Evolutionary conservation across 1,140 invertebrate genomes (phyloP).

Genomic region (Drosophila setifemur): DNA sequence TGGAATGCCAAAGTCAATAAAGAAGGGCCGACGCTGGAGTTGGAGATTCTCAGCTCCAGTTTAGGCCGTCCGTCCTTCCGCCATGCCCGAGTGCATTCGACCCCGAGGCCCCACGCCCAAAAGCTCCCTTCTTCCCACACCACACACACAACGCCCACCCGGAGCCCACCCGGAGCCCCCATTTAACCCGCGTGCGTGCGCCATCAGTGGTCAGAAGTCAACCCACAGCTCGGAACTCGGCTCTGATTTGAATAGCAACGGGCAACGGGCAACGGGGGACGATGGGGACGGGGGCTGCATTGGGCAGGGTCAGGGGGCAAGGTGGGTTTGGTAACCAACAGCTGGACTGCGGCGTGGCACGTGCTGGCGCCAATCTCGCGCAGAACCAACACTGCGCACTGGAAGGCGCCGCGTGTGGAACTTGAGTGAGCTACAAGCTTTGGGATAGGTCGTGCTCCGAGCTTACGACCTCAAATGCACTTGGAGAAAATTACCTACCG

Average conservation of each 20-base stretch:
- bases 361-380: constrained; percentile 59
- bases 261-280: not conserved
- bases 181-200: constrained; percentile 27
- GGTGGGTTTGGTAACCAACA: constrained; percentile 45
- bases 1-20: constrained; percentile 73
- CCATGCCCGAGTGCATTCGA: constrained; percentile 39
- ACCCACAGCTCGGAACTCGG: constrained; percentile 49
- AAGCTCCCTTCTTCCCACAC: not conserved
- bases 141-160: too few species aligned
- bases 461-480: constrained; percentile 32
- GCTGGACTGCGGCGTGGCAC: constrained; percentile 70
- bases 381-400: constrained; percentile 70
- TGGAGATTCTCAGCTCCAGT: constrained; percentile 34
- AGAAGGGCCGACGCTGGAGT: constrained; percentile 44
- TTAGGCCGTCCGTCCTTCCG: not conserved
- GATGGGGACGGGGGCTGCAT: not conserved
- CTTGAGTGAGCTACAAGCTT: constrained; percentile 46
- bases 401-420: constrained; percentile 56
- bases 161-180: not conserved
- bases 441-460: constrained; percentile 63
- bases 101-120: not conserved
- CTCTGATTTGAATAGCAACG: constrained; percentile 63
- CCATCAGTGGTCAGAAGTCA: constrained; percentile 61
- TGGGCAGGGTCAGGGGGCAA: constrained; percentile 16
- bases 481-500: too few species aligned